Base-by-base conservation (phyloP, 2,113 vertebrate species). In the cattle (Bos taurus) region DNA sequence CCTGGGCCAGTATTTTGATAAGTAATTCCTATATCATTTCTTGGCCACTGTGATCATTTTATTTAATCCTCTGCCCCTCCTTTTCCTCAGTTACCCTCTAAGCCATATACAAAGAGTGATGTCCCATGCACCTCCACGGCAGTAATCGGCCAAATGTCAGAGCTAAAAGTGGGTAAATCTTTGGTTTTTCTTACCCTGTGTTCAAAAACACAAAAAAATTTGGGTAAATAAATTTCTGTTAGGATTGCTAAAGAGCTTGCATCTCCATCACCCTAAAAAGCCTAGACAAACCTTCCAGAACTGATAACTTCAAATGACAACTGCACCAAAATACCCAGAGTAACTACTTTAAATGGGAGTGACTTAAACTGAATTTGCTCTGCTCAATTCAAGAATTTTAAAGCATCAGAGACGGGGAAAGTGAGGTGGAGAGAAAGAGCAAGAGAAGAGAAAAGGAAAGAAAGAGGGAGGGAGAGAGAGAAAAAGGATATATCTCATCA, bases 1-100 rank as follows among this genome's bases (percentile, higher is more conserved):
- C 99, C 99, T 99, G 99, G 99, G 99, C 99, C 99, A 99, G 99
- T 99, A 99, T 99, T 99, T 99, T 99, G 99, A 99, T 99, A 99
- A 99, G 99, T 99, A 99, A 99, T 99, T 99, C 99, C 99, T 99
- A 99, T 99, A 99, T 99, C 99, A 99, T 99, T 99, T 99, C 99
- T 99, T 99, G 99, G 99, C 99, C 99, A 99, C 99, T 99, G 99
- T 99, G 99, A 99, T 99, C 99, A 99, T 99, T 99, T 99, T 99
- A 99, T 99, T 99, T 99, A 99, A 99, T 99, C 99, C 99, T 98
- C 99, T 99, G 99, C 99, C 99, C 99, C 99, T 97, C 97, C 97
- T 98, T 98, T 99, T 98, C 98, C 98, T 99, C 97, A 98, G 99
- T 99, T 99, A 99, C 99, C 95, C 99, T 99, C 99, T 99, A 99